Percentiles rank a stretch among this genome's conserved stretches.
Evolutionary conservation across 1,140 invertebrate genomes (phyloP).

Genomic region (Eriosoma lanigerum): DNA sequence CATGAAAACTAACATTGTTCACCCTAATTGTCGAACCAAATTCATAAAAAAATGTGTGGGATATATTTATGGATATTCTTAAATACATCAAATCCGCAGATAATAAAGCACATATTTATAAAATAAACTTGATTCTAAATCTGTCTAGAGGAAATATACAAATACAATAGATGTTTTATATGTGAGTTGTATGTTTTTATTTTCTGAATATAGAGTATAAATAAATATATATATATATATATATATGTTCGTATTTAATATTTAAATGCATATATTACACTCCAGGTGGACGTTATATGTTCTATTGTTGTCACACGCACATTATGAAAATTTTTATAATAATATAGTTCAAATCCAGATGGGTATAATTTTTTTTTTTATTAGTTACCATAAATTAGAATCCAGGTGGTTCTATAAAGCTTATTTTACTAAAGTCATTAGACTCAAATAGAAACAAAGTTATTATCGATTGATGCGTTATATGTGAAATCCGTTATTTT

Average conservation of each 20-base stretch:
- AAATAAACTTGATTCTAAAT: constrained; percentile 4
- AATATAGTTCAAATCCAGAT: constrained; percentile 39
- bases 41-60: too few relatives aligned
- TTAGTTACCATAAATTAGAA: constrained; percentile 18
- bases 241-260: too few relatives aligned
- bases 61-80: too few relatives aligned
- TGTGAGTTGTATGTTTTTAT: constrained; percentile 20
- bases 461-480: too few relatives aligned
- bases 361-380: constrained; percentile 36
- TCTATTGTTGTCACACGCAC: constrained; percentile 33
- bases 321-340: constrained; percentile 39
- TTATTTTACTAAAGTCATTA: background rate
- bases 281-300: constrained; percentile 22
- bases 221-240: too few relatives aligned
- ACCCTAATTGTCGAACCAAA: too few relatives aligned
- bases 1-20: too few relatives aligned
- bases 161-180: constrained; percentile 26
- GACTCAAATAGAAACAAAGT: background rate
- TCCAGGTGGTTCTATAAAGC: constrained; percentile 27
- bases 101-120: background rate
- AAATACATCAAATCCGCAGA: too few relatives aligned
- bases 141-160: background rate
- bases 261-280: constrained; percentile 36
- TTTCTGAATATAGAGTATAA: too few relatives aligned
- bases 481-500: too few relatives aligned